Evolutionary conservation across 2,113 vertebrate genomes (phyloP), one percentile per base, ranked within the genome.

Genomic region (Mustelus asterias): DNA sequence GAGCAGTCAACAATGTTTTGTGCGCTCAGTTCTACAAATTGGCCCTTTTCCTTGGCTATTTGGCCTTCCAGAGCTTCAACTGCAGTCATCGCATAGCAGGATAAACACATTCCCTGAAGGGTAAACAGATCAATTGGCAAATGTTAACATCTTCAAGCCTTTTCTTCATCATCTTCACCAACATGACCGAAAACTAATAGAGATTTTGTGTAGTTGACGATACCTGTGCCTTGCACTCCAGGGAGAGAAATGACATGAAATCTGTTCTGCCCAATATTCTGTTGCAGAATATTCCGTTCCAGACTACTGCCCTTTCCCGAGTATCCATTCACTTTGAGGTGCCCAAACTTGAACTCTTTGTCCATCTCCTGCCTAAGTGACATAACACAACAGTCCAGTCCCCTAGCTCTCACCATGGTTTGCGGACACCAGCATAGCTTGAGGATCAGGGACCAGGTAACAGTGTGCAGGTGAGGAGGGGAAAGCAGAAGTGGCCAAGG

Each of bases 1-100:
- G 88, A 92, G 60, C 88, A 92, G 88, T 90, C 88, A 90, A 60
- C n/a, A 3, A 90, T 33, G 29, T 60, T 90, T 90, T 90, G 88
- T 33, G 6, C 54, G 33, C 88, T 90, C 54, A 90, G 54, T 14
- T 90, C 88, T 29, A 60, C 0, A 11, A 33, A 5, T n/a, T 90
- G 88, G 0, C 60, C 13, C 26, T 1, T 60, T 60, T 10, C 6
- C 88, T n/a, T 90, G 48, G 88, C 88, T 54, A 90, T 5, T 16
- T 90, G 88, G 33, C 88, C 54, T 90, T 90, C 88, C 88, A 90
- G 4, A 90, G 88, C 88, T 16, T 54, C 88, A 29, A n/a, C 5
- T 13, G 88, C 54, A 60, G 22, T 5, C 18, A 90, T 60, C 13
- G 88, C 54, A 60, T 63, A 90, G 54, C 88, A 90, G 26, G 88